phyloP scores from a whole-genome alignment of 2,888 invertebrate genomes.

The Sialis fuliginosa region DNA sequence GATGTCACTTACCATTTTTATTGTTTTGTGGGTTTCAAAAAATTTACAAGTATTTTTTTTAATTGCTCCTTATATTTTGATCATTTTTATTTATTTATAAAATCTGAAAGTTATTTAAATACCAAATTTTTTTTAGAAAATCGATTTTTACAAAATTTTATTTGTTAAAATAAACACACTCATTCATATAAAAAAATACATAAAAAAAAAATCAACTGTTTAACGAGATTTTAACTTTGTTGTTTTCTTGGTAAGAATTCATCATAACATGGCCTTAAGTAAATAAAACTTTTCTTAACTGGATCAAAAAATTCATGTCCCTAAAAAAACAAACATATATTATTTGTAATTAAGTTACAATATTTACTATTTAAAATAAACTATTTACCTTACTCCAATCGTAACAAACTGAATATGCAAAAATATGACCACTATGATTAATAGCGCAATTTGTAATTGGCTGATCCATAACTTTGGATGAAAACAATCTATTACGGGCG shows the following conservation, averaged over 20 bases:
- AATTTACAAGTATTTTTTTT: too few species aligned
- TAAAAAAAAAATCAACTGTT: too few species aligned
- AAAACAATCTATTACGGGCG: constrained; percentile 92
- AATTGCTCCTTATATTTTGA: too few species aligned
- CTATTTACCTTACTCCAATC: constrained; percentile 88
- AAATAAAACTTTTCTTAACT: constrained; percentile 88
- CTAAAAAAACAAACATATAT: constrained; percentile 25
- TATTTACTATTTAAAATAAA: not conserved
- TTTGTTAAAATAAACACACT: too few species aligned
- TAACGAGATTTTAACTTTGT: constrained; percentile 23
- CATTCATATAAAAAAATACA: too few species aligned
- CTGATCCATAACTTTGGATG: constrained; percentile 88
- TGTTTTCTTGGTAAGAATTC: constrained; percentile 76
- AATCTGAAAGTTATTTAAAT: too few species aligned
- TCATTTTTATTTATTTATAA: too few species aligned
- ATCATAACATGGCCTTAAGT: constrained; percentile 85
- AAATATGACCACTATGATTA: constrained; percentile 91
- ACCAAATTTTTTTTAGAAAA: too few species aligned
- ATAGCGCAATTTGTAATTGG: constrained; percentile 86
- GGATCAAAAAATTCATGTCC: constrained; percentile 90
- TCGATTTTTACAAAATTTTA: too few species aligned
- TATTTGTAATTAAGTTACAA: not conserved
- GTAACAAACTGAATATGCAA: constrained; percentile 93
- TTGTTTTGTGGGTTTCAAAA: too few species aligned
- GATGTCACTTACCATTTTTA: too few species aligned